phyloP scores from a whole-genome alignment of 1,140 invertebrate species.

The Lepidurus couesii region DNA sequence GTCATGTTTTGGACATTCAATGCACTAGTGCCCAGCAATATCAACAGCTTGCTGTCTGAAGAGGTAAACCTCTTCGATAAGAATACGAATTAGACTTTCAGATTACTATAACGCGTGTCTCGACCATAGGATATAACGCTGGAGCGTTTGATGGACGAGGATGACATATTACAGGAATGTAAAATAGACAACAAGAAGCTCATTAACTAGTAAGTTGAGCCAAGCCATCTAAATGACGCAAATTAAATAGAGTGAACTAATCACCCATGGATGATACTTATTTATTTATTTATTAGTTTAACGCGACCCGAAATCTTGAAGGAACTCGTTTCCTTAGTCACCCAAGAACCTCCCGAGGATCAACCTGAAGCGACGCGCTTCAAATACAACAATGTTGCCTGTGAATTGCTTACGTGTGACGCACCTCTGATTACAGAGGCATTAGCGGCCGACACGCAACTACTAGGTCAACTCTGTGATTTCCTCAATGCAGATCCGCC shows the following conservation, averaged over 20 bases:
- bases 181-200: conserved; percentile 86
- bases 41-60: conserved; percentile 5
- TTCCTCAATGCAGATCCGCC: conserved; percentile 81
- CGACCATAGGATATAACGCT: conserved; percentile 74
- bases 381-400: conserved; percentile 86
- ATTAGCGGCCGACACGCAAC: conserved; percentile 65
- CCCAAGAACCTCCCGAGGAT: conserved; percentile 71
- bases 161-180: conserved; percentile 92
- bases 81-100: no score
- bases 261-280: conserved; percentile 23
- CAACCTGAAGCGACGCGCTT: conserved; percentile 56
- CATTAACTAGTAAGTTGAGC: conserved; percentile 77
- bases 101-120: neutral
- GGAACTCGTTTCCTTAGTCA: conserved; percentile 78
- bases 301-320: conserved; percentile 72
- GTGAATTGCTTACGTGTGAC: conserved; percentile 87
- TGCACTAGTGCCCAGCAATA: conserved; percentile 9
- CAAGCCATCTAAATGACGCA: neutral
- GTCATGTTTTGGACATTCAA: conserved; percentile 19
- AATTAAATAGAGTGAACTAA: conserved; percentile 24
- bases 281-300: conserved; percentile 59
- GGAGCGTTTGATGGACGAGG: conserved; percentile 83
- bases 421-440: conserved; percentile 77
- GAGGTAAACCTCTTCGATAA: neutral
- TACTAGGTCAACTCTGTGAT: conserved; percentile 77